Base-by-base conservation (phyloP, 92 coral and sea anemone genomes). In the Desmophyllum pertusum region DNA sequence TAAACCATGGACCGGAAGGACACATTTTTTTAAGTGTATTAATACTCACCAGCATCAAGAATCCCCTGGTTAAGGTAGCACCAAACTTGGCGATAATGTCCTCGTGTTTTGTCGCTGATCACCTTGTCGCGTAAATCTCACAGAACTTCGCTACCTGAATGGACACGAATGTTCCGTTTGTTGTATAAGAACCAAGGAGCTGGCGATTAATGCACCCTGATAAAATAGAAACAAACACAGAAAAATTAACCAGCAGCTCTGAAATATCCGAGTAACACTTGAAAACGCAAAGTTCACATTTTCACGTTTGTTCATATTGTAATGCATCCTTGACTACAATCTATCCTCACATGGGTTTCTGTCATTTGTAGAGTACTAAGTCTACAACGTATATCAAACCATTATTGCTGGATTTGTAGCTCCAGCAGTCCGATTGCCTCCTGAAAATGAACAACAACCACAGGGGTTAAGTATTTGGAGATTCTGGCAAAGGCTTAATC, bases 31-130 rank as follows among this genome's bases (percentile, higher is more conserved):
- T 0, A 4, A n/a, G n/a, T n/a, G 57, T 1, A 23, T 6, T 36
- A 25, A 41, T 57, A 68, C 89, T 86, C 62, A 96, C 98, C 98
- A 67, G 98, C 98, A 88, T 96, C 98, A 25, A 96, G 86, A 77
- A 96, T 92, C 48, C 98, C 98, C 69, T 96, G 98, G 98, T 95
- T 72, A 96, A 83, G 15, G 94, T 96, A 10, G 98, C 98, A 39
- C 98, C 98, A 83, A 96, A 96, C 83, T n/a, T 96, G 75, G 98
- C 98, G 82, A 96, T 96, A 41, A 94, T 89, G 82, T 96, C 98
- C 83, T 96, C 98, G 64, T 96, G 98, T 76, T 76, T 96, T 96
- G 75, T 96, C 98, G n/a, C 85, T 66, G 84, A 96, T 96, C 36
- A 96, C 98, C 83, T 96, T n/a, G n/a, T 96, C 40, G 98, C 88